These are phyloP conservation scores for Silurus asotus DNA, from an alignment of 2,113 vertebrate species.

Conservation along the genomic window DNA sequence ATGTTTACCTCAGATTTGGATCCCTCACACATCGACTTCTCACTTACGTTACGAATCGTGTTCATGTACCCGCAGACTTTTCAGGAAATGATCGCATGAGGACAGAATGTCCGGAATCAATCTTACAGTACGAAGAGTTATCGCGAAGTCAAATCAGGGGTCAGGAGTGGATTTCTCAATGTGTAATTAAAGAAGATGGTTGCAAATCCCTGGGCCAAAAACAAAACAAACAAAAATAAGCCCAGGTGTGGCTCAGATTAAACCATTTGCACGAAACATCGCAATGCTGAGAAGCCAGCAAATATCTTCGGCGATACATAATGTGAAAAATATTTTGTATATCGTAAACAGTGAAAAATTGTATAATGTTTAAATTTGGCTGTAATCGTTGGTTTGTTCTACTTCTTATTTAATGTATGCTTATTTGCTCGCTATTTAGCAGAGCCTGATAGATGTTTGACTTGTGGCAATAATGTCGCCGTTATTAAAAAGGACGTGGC, in stretches of 20 bases:
- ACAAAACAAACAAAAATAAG: not conserved
- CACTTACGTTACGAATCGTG: not conserved
- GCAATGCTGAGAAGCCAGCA: not conserved
- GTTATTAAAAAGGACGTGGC: conserved; percentile 12
- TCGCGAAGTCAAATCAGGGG: not conserved
- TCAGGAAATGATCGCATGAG: conserved; percentile 21
- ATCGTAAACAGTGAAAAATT: not conserved
- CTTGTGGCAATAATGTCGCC: not conserved
- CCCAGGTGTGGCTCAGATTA: not conserved
- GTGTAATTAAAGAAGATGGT: not conserved
- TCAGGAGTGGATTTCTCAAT: not conserved
- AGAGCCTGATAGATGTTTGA: not conserved
- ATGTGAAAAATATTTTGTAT: not conserved
- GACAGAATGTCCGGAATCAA: not conserved
- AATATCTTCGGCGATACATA: not conserved
- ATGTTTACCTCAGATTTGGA: not conserved
- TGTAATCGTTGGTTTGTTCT: not conserved
- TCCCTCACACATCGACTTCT: not conserved
- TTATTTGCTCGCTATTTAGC: not conserved
- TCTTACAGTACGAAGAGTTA: not conserved
- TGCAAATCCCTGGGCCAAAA: not conserved
- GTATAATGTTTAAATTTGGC: not conserved
- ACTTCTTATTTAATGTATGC: not conserved
- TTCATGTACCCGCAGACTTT: not conserved
- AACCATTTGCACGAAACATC: not conserved